Conservation (phyloP, 2,797 vertebrate species). For the Microhierax caerulescens region DNA sequence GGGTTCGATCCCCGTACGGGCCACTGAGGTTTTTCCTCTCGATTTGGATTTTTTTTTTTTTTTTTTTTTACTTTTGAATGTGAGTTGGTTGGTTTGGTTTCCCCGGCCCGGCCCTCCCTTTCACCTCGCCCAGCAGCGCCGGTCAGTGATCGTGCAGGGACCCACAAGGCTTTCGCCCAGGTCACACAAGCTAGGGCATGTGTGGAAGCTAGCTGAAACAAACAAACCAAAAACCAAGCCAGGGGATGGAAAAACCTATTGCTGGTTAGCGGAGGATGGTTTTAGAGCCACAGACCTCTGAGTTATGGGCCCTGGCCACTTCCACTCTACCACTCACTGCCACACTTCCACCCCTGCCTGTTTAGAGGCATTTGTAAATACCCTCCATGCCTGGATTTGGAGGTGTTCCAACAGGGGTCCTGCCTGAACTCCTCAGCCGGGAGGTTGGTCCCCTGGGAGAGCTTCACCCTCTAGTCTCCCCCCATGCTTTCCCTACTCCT, state of each 20-base stretch:
- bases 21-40: not conserved
- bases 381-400: accelerated
- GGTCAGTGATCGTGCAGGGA: accelerated
- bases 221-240: accelerated
- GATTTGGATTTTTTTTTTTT: too few relatives aligned
- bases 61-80: too few relatives aligned
- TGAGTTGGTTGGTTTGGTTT: too few relatives aligned
- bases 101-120: accelerated
- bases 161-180: accelerated
- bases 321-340: not conserved
- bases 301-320: conserved; percentile 17
- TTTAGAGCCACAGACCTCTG: not conserved
- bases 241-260: too few relatives aligned
- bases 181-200: accelerated
- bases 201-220: accelerated
- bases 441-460: accelerated
- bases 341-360: accelerated
- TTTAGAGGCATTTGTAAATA: accelerated
- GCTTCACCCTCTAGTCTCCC: accelerated
- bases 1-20: conserved; percentile 6
- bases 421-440: accelerated
- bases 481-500: not conserved
- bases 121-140: accelerated
- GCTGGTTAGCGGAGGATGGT: not conserved
- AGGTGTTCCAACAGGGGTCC: accelerated